Base-by-base conservation (phyloP, 2,888 invertebrate species). In the Hyalella azteca region DNA sequence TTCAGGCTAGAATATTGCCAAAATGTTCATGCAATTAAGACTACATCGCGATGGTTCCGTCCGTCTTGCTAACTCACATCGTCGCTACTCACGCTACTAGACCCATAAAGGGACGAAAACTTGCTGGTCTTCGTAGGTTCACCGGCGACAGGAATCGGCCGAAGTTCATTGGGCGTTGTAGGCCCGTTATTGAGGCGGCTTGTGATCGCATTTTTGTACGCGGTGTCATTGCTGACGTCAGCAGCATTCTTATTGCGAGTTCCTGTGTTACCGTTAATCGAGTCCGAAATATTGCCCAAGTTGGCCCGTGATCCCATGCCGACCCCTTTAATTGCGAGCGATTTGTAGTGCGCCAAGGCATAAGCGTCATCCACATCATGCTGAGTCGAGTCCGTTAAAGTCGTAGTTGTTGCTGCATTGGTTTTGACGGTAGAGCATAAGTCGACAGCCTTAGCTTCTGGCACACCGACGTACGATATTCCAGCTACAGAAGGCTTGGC, bases 51-150 rank as follows among this genome's bases (percentile, higher is more conserved):
- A 40, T 50, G 78, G 78, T 36, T 54, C 49, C 50, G 36, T 45
- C 36, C 73, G 45, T 40, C 73, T 79, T 36, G 66, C 59, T 60
- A 79, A 73, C 78, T 77, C 77, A 79, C 79, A 77, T 79, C 81
- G 49, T 78, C 80, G 75, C 81, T 83, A 83, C 81, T 83, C 81
- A 83, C 83, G 80, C 80, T 81, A 80, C 81, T 81, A 41, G 81
- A 76, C 54, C 80, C 78, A 77, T 78, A 81, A 80, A 81, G 48
- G 49, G 60, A 66, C 66, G 66, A 66, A 66, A 66, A 66, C 66
- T 66, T 66, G 66, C 66, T 66, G 66, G 13, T 66, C 75, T 75
- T 75, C 29, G 75, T 41, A 29, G 75, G 29, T 26, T 45, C 75
- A 26, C 75, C 45, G 13, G 45, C 45, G n/a, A 75, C 75, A 11